Base-by-base conservation (phyloP, 2,113 vertebrate species). In the Sus scrofa region DNA sequence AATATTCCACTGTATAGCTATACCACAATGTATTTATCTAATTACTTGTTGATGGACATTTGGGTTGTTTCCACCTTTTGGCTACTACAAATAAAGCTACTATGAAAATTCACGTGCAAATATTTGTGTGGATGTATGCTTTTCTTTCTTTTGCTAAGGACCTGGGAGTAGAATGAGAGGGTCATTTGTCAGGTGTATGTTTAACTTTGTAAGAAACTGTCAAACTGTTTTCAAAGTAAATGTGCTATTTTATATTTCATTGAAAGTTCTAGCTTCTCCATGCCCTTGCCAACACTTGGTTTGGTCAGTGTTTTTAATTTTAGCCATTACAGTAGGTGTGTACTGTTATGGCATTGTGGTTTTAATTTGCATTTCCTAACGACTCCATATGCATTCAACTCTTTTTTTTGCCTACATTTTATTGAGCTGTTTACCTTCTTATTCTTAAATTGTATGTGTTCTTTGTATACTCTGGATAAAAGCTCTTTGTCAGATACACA, bases 311-410 rank as follows among this genome's bases (percentile, higher is more conserved):
- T 94, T 95, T 89, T 63, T 24, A 75, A 71, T 85, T 81, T 96
- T 54, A 90, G 44, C 50, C 26, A 88, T 82, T 91, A 50, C 12
- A 94, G 62, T 68, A 20, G 20, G 71, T 86, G 1, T 19, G 37
- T 2, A 75, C 60, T 74, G 18, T 85, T 93, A 82, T 54, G 16
- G 93, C 56, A 67, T 39, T 93, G 89, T 56, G 15, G 71, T 71
- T 91, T 87, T 93, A 82, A 67, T 88, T 85, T 91, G 26, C 10
- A 77, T 86, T 97, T 97, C 30, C 52, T 44, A 85, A 54, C 70
- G 16, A 93, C 34, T 79, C 4, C 4, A 1, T 88, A 93, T 58
- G 26, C 81, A 8, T 63, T 95, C 24, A 63, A 96, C 78, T 50
- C 5, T 84, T 89, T 75, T 75, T 70, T 79, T 94, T 68, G 32